These are phyloP conservation scores for Oncorhynchus mykiss DNA, from an alignment of 2,113 vertebrate species.

Conservation along the genomic window DNA sequence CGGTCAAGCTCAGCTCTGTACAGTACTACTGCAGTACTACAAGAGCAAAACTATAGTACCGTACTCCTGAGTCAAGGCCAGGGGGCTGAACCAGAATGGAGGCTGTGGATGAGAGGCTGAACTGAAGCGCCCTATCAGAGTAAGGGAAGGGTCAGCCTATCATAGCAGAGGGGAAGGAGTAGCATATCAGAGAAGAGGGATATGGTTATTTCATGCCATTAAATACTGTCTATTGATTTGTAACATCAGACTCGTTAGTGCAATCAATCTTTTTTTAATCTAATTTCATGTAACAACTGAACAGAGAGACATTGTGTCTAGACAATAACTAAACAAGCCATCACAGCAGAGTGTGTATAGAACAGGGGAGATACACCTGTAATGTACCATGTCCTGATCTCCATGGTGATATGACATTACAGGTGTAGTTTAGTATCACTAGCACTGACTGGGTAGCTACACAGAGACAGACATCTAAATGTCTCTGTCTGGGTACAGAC, in stretches of 20 bases:
- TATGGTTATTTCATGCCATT: conserved; percentile 19
- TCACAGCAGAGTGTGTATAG: background rate
- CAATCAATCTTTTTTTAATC: conserved; percentile 9
- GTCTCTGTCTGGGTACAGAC: no score
- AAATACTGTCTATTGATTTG: conserved; percentile 44
- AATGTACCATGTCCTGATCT: background rate
- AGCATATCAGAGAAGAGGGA: conserved; percentile 10
- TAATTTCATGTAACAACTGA: conserved; percentile 12
- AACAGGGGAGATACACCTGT: background rate
- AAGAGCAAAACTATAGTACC: no score
- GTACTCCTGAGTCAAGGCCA: no score
- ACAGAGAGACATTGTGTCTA: conserved; percentile 31
- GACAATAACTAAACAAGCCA: conserved; percentile 18
- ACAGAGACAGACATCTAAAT: background rate
- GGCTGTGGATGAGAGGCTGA: no score
- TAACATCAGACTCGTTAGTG: conserved; percentile 23
- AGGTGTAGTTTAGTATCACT: background rate
- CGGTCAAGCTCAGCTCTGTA: no score
- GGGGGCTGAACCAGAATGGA: no score
- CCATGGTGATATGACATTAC: background rate
- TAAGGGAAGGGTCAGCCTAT: background rate
- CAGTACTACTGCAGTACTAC: no score
- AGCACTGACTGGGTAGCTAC: background rate
- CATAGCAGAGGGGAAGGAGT: background rate
- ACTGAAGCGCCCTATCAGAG: conserved; percentile 13